Percentiles rank a stretch among this genome's conserved stretches.
Conservation (phyloP, 2,888 invertebrate genomes). For the Chrysomela aeneicollis region DNA sequence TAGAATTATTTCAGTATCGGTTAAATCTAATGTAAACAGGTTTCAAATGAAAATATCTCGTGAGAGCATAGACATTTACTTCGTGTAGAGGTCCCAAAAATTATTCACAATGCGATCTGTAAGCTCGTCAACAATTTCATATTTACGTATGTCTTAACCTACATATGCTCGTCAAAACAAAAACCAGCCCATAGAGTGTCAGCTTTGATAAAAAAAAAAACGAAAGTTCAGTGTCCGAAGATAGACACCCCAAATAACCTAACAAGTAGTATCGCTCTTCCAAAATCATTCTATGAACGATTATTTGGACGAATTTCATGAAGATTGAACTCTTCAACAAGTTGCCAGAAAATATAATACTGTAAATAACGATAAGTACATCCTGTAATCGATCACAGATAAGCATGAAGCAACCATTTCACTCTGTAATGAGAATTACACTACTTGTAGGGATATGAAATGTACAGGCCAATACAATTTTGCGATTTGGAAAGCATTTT, state of each 20-base stretch:
- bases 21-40: not conserved
- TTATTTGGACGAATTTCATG: no score
- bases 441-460: not conserved
- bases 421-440: not conserved
- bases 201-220: no score
- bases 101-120: conserved; percentile 14
- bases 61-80: not conserved
- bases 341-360: no score
- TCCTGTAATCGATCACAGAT: not conserved
- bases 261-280: not conserved
- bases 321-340: no score
- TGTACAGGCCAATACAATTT: not conserved
- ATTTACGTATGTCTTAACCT: conserved; percentile 37
- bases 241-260: not conserved
- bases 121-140: conserved; percentile 37
- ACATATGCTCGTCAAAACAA: conserved; percentile 23
- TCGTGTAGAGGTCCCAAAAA: not conserved
- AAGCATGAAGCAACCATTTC: not conserved
- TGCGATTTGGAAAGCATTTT: not conserved
- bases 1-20: conserved; percentile 19
- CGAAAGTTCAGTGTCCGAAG: not conserved
- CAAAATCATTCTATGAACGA: not conserved
- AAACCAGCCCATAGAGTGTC: not conserved
- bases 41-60: not conserved
- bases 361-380: not conserved